phyloP scores from a whole-genome alignment of 2,797 vertebrate species.

The Paedocypris micromegethes region DNA sequence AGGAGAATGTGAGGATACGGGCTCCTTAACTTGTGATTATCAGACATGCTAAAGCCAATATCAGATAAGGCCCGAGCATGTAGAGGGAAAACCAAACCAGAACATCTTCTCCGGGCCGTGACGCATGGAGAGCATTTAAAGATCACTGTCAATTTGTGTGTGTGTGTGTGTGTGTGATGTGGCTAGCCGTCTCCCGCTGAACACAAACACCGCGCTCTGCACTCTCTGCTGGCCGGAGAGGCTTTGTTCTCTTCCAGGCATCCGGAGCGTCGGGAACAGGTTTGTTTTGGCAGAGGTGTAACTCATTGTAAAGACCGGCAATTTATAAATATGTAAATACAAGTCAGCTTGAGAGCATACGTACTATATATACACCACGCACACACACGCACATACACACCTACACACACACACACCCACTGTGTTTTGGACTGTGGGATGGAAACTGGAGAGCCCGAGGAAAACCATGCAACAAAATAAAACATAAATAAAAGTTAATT shows the following conservation, averaged over 20 bases:
- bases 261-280: conserved; percentile 62
- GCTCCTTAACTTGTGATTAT: conserved; percentile 16
- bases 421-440: conserved; percentile 36
- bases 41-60: conserved; percentile 21
- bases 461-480: too few species aligned
- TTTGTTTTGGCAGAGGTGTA: conserved; percentile 71
- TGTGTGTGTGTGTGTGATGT: conserved; percentile 41
- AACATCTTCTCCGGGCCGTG: conserved; percentile 18
- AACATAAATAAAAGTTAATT: too few species aligned
- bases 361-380: background rate
- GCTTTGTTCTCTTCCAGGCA: conserved; percentile 66
- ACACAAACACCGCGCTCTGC: conserved; percentile 40
- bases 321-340: conserved; percentile 81
- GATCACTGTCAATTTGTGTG: conserved; percentile 2
- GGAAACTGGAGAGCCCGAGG: too few species aligned
- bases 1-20: conserved; percentile 20
- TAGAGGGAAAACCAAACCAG: conserved; percentile 16
- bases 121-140: background rate
- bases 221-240: conserved; percentile 54
- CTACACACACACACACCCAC: conserved; percentile 32
- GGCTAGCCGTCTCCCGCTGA: conserved; percentile 39
- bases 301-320: conserved; percentile 71
- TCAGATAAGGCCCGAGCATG: conserved; percentile 15
- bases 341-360: conserved; percentile 54
- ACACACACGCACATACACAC: conserved; percentile 21